Conservation (phyloP, 2,888 invertebrate species). For the Agrotis exclamationis region DNA sequence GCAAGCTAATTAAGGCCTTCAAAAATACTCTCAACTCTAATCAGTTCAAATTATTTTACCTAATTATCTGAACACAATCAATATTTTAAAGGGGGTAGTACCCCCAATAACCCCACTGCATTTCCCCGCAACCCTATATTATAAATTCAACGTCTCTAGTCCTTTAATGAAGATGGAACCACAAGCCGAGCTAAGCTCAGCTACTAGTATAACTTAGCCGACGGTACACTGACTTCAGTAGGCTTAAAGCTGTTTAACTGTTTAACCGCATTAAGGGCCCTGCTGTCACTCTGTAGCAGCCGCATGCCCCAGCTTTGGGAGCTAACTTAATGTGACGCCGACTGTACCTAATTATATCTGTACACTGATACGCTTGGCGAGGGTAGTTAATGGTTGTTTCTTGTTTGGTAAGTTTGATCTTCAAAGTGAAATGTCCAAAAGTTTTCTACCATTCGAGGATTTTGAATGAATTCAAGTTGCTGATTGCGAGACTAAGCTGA, state of each 20-base stretch:
- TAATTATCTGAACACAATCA: not conserved
- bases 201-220: conserved; percentile 57
- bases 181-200: conserved; percentile 62
- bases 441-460: not conserved
- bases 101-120: conserved; percentile 4
- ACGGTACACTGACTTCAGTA: conserved; percentile 58
- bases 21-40: not conserved
- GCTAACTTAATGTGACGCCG: conserved; percentile 60
- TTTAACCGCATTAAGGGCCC: conserved; percentile 66
- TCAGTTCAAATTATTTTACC: not conserved
- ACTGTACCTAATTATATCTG: conserved; percentile 55
- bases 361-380: conserved; percentile 26
- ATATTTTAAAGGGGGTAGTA: not conserved
- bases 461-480: not conserved
- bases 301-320: conserved; percentile 42
- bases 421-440: conserved; percentile 29
- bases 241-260: conserved; percentile 67
- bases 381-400: conserved; percentile 28
- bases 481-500: not conserved
- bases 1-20: too few species aligned
- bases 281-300: conserved; percentile 59
- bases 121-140: conserved; percentile 25
- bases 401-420: conserved; percentile 28
- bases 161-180: conserved; percentile 63
- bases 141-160: conserved; percentile 45